Base-by-base conservation (phyloP, 92 coral and sea anemone genomes). In the Galaxea fascicularis region DNA sequence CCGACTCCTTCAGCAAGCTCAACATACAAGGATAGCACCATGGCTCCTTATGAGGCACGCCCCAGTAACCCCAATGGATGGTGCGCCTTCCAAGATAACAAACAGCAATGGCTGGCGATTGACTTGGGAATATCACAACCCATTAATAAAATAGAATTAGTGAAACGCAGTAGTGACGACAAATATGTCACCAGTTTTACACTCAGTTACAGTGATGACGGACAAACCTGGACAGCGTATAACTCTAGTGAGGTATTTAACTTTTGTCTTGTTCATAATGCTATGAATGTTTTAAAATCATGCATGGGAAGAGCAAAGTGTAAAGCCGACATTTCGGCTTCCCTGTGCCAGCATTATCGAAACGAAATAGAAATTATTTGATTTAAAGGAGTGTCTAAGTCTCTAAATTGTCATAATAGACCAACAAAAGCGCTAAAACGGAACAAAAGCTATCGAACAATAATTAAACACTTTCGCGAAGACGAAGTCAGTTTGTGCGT, bases 31-130 rank as follows among this genome's bases (percentile, higher is more conserved):
- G 59, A 79, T 4, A 47, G 4, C 4, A 8, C 4, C 4, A 49
- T 27, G 58, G 75, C 64, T 8, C 75, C 84, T 29, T 21, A 20
- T 66, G 30, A 71, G 45, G 75, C 75, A 25, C 84, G 84, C 46
- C 75, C 75, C 4, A 27, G 60, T 15, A 79, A 74, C 75, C 84
- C 66, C 8, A 18, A 8, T 53, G 64, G 64, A 47, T 79, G 84
- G 84, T 79, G 84, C 45, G 41, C 75, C 39, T 49, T 20, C 0
- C 1, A 0, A 8, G 74, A 79, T 8, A 0, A 12, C 13, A 0
- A 0, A 17, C 10, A 12, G 12, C 25, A 51, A 20, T 79, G 65
- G 64, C 20, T 79, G 51, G 31, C 63, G 28, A 79, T 79, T 79
- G 75, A 79, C 66, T 28, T 79, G 18, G 64, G 64, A 22, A 26